Evolutionary conservation across 2,113 vertebrate species (phyloP), one percentile per base, ranked within the genome.

Genomic region (Alethe diademata): DNA sequence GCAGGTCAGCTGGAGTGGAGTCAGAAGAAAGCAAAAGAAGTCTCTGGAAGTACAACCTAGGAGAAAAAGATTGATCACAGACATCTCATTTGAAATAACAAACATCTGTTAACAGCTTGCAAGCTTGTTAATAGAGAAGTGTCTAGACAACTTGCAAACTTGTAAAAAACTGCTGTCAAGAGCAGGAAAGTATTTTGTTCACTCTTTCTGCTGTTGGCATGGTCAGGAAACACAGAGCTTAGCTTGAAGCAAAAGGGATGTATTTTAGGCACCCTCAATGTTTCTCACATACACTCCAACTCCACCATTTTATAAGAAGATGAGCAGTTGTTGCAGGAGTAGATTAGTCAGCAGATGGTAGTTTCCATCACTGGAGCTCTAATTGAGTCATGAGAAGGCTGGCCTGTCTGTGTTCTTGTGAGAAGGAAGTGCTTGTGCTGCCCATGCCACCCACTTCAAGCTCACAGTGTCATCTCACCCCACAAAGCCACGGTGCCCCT

Each of bases 21-120:
- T 90, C 93, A 92, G 66, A 48, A 53, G 50, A 79, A 95, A 86
- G 67, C 62, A 90, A 86, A 90, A 83, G 82, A 96, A 97, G 88
- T 47, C 22, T 88, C 91, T 94, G 73, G 86, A 95, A 95, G 36
- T 62, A 64, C 3, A 86, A 2, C 19, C 67, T 40, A 0, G 15
- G 31, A 74, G 58, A 47, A 79, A 23, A 60, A 66, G 40, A 28
- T 56, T 47, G 45, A 86, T 70, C 26, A 22, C 24, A n/a, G 78
- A 11, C 26, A 43, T 62, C 29, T 79, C 8, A 8, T 88, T 58
- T 66, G 42, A 65, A 51, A 28, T 42, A 72, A 42, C 16, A 43
- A 38, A 14, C 40, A 16, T 50, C 71, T 86, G 5, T 65, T 93
- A 79, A 62, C 51, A 86, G 33, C 50, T 61, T 72, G 26, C 8